Conservation (phyloP, 2,113 vertebrate genomes). For the Oreotrochilus melanogaster region DNA sequence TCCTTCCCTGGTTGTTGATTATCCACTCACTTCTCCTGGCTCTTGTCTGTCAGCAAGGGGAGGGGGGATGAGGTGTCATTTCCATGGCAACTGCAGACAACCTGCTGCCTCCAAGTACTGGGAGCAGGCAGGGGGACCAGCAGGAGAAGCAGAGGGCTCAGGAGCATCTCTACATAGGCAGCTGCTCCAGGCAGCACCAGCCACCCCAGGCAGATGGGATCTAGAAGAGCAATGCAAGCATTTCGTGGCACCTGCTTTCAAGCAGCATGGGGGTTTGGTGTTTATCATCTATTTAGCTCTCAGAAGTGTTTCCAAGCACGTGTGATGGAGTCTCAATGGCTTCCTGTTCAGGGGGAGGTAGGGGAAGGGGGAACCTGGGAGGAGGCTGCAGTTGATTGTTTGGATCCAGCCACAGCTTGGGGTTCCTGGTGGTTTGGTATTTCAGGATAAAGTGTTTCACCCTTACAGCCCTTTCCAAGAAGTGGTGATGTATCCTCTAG, state of each 20-base stretch:
- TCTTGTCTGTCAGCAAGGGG: slow-evolving; percentile 55
- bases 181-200: neutral
- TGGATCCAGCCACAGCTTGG: neutral
- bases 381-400: neutral
- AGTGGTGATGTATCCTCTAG: neutral
- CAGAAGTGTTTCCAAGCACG: neutral
- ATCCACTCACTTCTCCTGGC: slow-evolving; percentile 38
- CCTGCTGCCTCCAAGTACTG: slow-evolving; percentile 27
- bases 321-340: neutral
- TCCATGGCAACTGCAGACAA: slow-evolving; percentile 51
- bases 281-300: neutral
- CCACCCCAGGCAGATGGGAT: neutral
- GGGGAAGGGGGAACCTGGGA: neutral
- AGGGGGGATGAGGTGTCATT: slow-evolving; percentile 25
- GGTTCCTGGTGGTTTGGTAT: neutral
- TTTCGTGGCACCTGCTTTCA: neutral
- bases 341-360: neutral
- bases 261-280: neutral
- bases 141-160: neutral
- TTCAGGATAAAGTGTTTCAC: neutral
- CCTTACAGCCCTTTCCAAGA: neutral
- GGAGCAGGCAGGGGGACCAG: neutral
- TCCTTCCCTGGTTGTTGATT: neutral
- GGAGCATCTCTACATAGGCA: neutral
- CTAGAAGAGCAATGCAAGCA: neutral